These are phyloP conservation scores for Dermochelys coriacea DNA, from an alignment of 2,797 vertebrate genomes.

Conservation along the genomic window DNA sequence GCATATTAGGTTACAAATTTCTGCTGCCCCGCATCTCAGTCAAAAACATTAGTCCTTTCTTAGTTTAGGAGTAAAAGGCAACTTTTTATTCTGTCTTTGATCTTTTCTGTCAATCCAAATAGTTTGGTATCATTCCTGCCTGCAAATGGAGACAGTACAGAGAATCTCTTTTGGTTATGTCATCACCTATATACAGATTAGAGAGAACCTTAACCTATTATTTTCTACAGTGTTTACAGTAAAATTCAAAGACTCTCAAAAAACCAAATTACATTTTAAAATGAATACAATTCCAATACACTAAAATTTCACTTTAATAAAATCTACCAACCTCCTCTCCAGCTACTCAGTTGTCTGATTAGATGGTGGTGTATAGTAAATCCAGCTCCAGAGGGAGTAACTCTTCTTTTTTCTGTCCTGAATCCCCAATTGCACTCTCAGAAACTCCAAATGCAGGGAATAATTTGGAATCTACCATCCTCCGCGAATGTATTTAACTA, in stretches of 20 bases:
- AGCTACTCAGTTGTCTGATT: not conserved
- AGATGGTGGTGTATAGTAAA: not conserved
- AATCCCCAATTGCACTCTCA: not conserved
- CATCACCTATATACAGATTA: fast-evolving
- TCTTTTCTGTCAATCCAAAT: not conserved
- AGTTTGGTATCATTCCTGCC: not conserved
- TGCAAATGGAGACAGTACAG: not conserved
- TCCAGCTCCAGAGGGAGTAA: not conserved
- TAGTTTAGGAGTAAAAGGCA: not conserved
- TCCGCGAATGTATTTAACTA: not conserved
- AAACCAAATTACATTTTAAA: not conserved
- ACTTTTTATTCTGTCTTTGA: not conserved
- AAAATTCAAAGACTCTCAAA: not conserved
- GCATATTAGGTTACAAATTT: not conserved
- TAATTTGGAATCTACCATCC: not conserved
- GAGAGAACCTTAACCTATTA: not conserved
- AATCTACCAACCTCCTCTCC: not conserved
- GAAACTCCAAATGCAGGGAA: not conserved
- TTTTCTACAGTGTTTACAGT: not conserved
- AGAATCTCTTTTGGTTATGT: not conserved
- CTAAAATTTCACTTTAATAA: not conserved
- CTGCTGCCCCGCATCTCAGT: fast-evolving
- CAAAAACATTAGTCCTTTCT: not conserved
- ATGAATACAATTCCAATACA: not conserved
- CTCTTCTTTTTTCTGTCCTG: not conserved